Conservation (phyloP, 2,888 invertebrate genomes). For the Volucella inflata region DNA sequence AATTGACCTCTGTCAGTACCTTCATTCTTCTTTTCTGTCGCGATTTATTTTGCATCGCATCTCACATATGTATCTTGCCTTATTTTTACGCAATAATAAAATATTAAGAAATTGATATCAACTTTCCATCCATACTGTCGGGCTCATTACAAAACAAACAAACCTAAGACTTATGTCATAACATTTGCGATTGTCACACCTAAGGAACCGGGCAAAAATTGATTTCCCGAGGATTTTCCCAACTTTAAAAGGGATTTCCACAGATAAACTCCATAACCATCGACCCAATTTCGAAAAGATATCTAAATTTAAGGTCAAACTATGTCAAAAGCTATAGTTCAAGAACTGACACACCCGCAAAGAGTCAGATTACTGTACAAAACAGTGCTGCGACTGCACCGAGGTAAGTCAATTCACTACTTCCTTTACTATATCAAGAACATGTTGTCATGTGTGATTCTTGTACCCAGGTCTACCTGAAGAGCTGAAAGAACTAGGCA, state of each 20-base stretch:
- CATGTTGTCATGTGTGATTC: background rate
- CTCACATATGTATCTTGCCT: too few relatives aligned
- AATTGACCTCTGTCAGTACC: too few relatives aligned
- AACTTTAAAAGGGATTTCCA: background rate
- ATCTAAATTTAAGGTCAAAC: background rate
- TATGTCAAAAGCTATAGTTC: slow-evolving; percentile 80
- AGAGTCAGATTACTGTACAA: slow-evolving; percentile 90
- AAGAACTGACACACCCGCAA: slow-evolving; percentile 85
- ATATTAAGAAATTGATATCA: too few relatives aligned
- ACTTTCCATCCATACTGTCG: too few relatives aligned
- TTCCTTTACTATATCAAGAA: background rate
- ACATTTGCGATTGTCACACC: background rate
- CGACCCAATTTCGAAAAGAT: background rate
- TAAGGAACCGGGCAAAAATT: background rate
- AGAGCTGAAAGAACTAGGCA: slow-evolving; percentile 89
- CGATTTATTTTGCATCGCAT: too few relatives aligned
- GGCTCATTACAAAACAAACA: slow-evolving; percentile 35
- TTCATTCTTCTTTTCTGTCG: too few relatives aligned
- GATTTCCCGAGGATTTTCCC: slow-evolving; percentile 6
- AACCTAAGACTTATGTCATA: slow-evolving; percentile 47
- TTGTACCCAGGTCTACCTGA: slow-evolving; percentile 86
- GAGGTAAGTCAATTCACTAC: slow-evolving; percentile 82
- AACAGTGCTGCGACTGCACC: slow-evolving; percentile 90
- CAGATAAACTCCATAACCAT: background rate
- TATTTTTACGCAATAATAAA: too few relatives aligned